phyloP scores from a whole-genome alignment of 2,113 vertebrate species.

The Cichladusa arquata region DNA sequence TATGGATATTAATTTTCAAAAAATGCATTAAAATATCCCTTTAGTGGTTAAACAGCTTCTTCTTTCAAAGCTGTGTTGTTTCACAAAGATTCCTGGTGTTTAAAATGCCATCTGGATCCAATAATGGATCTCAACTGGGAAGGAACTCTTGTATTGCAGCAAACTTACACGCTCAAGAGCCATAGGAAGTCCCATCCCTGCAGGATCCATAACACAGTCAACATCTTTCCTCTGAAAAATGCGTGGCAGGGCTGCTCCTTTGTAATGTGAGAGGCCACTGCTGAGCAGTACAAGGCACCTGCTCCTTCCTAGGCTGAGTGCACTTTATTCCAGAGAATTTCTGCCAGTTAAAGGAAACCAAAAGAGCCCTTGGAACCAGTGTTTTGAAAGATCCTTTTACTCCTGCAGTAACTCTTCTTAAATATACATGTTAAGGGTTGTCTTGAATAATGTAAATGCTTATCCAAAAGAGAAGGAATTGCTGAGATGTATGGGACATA shows the following conservation, averaged over 20 bases:
- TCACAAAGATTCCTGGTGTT: slow-evolving; percentile 4
- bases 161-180: background rate
- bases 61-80: background rate
- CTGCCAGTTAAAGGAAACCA: background rate
- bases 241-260: background rate
- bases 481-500: background rate
- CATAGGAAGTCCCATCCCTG: background rate
- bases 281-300: slow-evolving; percentile 29
- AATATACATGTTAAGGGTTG: accelerated
- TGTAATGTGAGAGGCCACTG: slow-evolving; percentile 12
- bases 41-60: background rate
- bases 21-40: background rate
- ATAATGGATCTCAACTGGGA: slow-evolving; percentile 3
- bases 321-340: background rate
- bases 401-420: background rate
- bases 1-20: background rate
- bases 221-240: background rate
- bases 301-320: background rate
- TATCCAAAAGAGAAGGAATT: background rate
- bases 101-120: slow-evolving; percentile 39
- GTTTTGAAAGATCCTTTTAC: background rate
- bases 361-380: background rate
- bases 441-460: background rate
- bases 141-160: slow-evolving; percentile 4
- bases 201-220: slow-evolving; percentile 30